A percentile compares a stretch with the other conserved stretches of the same genome.
These are phyloP conservation scores for Phania funesta DNA, from an alignment of 2,888 invertebrate species.

Conservation along the genomic window DNA sequence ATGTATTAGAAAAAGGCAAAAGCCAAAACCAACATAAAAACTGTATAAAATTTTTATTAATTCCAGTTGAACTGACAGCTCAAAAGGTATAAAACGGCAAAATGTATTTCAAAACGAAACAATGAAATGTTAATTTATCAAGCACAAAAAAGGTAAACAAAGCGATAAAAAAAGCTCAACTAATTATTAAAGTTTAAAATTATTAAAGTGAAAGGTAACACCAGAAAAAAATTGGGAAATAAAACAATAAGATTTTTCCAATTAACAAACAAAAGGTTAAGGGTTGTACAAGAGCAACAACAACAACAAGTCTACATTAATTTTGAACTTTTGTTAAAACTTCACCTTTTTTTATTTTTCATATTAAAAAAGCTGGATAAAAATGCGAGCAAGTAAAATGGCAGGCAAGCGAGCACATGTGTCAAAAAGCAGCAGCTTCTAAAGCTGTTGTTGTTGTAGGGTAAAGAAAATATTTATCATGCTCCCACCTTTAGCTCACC, in stretches of 20 bases:
- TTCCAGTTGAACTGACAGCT: conserved; percentile 26
- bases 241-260: conserved; percentile 36
- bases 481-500: conserved; percentile 49
- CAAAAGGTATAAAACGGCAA: conserved; percentile 10
- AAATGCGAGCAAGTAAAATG: conserved; percentile 28
- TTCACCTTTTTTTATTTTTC: conserved; percentile 42
- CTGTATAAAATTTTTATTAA: conserved; percentile 9
- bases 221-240: neutral
- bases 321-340: conserved; percentile 15
- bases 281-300: conserved; percentile 28
- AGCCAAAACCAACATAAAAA: neutral
- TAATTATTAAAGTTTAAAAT: conserved; percentile 48
- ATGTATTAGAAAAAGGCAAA: neutral
- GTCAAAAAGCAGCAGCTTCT: conserved; percentile 22
- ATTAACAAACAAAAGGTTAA: conserved; percentile 60
- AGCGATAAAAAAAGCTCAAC: conserved; percentile 17
- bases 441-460: neutral
- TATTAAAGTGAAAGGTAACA: conserved; percentile 8
- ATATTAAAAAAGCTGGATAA: conserved; percentile 16
- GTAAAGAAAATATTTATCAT: conserved; percentile 18
- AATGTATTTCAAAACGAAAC: neutral
- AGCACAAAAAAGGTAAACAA: neutral
- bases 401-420: conserved; percentile 17
- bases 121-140: conserved; percentile 22
- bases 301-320: neutral